These are phyloP conservation scores for Entomyzon cyanotis DNA, from an alignment of 2,113 vertebrate genomes.

Conservation along the genomic window DNA sequence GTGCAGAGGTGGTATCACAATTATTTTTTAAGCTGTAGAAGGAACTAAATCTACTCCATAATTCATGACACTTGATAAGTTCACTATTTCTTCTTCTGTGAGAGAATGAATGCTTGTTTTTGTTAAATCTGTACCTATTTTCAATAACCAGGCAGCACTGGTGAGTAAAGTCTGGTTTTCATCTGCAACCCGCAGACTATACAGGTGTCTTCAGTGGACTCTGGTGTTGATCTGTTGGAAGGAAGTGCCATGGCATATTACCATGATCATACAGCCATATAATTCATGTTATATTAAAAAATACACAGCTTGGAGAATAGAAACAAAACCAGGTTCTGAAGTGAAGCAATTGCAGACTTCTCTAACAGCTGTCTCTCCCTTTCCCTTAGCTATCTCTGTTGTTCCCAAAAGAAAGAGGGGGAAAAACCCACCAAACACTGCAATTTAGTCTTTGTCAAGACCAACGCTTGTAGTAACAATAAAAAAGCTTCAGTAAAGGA, in stretches of 20 bases:
- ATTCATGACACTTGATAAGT: background rate
- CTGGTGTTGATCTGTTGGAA: background rate
- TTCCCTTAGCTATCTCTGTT: background rate
- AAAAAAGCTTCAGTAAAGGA: slow-evolving; percentile 8
- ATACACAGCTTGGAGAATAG: background rate
- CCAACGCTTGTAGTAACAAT: background rate
- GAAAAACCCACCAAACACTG: background rate
- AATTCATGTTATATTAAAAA: background rate
- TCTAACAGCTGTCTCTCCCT: background rate
- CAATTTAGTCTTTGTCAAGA: background rate
- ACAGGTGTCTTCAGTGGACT: background rate
- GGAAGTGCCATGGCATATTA: background rate
- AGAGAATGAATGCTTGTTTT: background rate
- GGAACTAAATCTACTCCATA: background rate
- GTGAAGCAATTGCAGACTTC: background rate
- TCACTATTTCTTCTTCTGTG: background rate
- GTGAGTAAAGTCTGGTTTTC: background rate
- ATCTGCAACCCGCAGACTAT: background rate
- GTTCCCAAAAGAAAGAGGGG: background rate
- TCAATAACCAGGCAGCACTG: background rate
- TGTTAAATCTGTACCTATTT: background rate
- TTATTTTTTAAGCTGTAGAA: background rate
- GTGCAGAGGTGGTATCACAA: background rate
- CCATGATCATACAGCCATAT: background rate
- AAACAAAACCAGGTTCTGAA: background rate